Evolutionary conservation across 2,797 vertebrate genomes (phyloP), one percentile per base, ranked within the genome.

Genomic region (Perodicticus potto): DNA sequence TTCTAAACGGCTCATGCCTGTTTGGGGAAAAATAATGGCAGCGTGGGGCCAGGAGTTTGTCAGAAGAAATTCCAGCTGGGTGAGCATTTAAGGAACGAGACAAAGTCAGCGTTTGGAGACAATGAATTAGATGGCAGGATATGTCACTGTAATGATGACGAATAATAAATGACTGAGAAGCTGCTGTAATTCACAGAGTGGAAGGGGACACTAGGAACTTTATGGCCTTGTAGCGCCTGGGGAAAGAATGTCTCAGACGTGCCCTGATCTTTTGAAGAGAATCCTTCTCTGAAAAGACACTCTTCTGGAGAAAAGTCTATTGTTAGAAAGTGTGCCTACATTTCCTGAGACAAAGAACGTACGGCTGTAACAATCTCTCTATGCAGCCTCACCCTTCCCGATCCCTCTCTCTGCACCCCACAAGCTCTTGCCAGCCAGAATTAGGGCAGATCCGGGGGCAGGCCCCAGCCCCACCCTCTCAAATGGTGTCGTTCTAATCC

Each of bases 131-230:
- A 73, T 2, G 65, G 74, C 73, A 69, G 91, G 83, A 72, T 69
- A 16, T 70, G 83, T 94, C 88, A 45, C 84, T 1, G n/a, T 96
- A 55, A 95, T 91, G 59, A 89, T 65, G 86, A 92, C 25, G 88
- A 86, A 95, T 89, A 93, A 83, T 81, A 73, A 89, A 91, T 45
- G 92, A 74, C 12, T 0, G 1, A 45, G 89, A 72, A 72, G 63
- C n/a, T 10, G 43, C 87, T 34, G 40, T 91, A 89, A 97, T 53
- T 96, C 94, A 69, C 27, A 0, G 69, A 73, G 32, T 40, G 3
- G 84, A 87, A 93, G 76, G 43, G 37, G 43, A 92, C 69, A 25
- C 8, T 2, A 5, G 90, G 67, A 20, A 67, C 89, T 80, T 53
- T 59, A 94, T 11, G 89, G 74, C 37, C 45, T 92, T 40, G 61